Evolutionary conservation across 1,140 invertebrate species (phyloP).

Genomic region (Battus philenor): DNA sequence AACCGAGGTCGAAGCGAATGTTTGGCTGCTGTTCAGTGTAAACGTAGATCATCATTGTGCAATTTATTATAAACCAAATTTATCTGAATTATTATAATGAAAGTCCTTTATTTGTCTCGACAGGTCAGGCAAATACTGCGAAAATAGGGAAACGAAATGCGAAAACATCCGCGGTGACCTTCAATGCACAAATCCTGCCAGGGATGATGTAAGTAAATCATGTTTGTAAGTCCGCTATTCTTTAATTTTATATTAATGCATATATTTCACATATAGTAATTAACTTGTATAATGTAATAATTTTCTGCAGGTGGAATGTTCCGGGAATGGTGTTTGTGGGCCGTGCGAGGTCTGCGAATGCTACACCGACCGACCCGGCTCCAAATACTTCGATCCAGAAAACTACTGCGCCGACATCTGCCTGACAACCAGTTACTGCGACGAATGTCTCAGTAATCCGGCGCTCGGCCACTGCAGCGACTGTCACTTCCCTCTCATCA

Average conservation of each 20-base stretch:
- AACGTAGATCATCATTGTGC: too few relatives aligned
- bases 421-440: slow-evolving; percentile 34
- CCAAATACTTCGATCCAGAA: slow-evolving; percentile 47
- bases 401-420: slow-evolving; percentile 53
- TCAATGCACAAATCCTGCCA: slow-evolving; percentile 29
- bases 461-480: slow-evolving; percentile 25
- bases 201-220: slow-evolving; percentile 32
- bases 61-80: too few relatives aligned
- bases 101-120: too few relatives aligned
- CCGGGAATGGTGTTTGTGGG: slow-evolving; percentile 49
- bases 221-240: too few relatives aligned
- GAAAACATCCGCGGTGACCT: slow-evolving; percentile 34
- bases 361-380: slow-evolving; percentile 36
- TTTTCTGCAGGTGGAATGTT: slow-evolving; percentile 38
- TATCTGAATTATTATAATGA: too few relatives aligned
- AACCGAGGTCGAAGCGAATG: too few relatives aligned
- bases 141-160: slow-evolving; percentile 26
- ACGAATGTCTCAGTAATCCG: slow-evolving; percentile 30
- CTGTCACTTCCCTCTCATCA: slow-evolving; percentile 25
- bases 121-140: slow-evolving; percentile 32
- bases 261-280: too few relatives aligned
- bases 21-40: too few relatives aligned
- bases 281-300: too few relatives aligned
- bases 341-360: slow-evolving; percentile 40
- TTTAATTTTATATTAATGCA: too few relatives aligned